These are phyloP conservation scores for Alfaro cultratus DNA, from an alignment of 2,797 vertebrate genomes.

Conservation along the genomic window DNA sequence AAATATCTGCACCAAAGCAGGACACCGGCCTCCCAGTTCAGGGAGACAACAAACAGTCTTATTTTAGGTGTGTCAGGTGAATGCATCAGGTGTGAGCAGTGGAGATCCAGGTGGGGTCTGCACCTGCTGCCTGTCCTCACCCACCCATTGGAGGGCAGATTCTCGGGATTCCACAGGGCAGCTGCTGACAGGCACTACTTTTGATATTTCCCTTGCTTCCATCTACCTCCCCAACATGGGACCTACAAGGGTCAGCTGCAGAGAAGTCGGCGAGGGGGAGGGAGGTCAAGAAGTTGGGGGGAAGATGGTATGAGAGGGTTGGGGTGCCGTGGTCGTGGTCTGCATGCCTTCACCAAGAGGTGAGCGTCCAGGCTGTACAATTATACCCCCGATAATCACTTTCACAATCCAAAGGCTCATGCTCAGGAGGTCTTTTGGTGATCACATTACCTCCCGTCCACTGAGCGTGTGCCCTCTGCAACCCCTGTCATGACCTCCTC, in stretches of 20 bases:
- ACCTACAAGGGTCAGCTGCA: conserved; percentile 76
- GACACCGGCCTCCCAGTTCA: conserved; percentile 14
- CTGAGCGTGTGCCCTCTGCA: conserved; percentile 40
- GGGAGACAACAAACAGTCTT: conserved; percentile 31
- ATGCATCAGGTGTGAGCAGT: conserved; percentile 73
- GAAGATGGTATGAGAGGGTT: conserved; percentile 22
- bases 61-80: conserved; percentile 67
- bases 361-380: conserved; percentile 71
- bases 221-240: conserved; percentile 51
- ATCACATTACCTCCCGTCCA: conserved; percentile 72
- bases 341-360: conserved; percentile 71
- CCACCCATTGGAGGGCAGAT: conserved; percentile 72
- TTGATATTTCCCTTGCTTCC: conserved; percentile 51
- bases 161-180: conserved; percentile 82
- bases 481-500: conserved; percentile 38
- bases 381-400: conserved; percentile 78
- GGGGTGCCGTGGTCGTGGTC: conserved; percentile 35
- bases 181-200: conserved; percentile 80
- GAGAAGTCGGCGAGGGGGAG: conserved; percentile 60
- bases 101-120: conserved; percentile 73
- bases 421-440: conserved; percentile 58
- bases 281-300: conserved; percentile 72
- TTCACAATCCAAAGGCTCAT: conserved; percentile 71
- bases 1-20: conserved; percentile 25
- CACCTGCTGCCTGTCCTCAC: conserved; percentile 84